A percentile compares a stretch with the other conserved stretches of the same genome.
These are phyloP conservation scores for Phylloscopus trochiloides DNA, from an alignment of 2,113 vertebrate species.

Conservation along the genomic window DNA sequence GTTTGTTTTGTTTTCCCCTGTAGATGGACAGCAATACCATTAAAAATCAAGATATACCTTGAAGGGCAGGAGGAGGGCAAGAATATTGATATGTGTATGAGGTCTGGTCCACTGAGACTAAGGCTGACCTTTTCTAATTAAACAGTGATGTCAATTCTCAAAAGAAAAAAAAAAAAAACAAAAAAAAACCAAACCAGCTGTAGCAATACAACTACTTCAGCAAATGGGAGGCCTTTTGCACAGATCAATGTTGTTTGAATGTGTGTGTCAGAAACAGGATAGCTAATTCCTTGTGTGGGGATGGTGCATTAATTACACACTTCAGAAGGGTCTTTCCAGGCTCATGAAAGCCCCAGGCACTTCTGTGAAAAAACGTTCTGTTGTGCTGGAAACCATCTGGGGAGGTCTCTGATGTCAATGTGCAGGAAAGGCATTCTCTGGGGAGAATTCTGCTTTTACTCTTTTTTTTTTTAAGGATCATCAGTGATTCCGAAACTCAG, in stretches of 20 bases:
- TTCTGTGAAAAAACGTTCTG: background rate
- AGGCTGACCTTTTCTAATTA: constrained; percentile 41
- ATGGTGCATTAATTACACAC: constrained; percentile 44
- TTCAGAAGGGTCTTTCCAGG: background rate
- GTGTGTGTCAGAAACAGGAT: constrained; percentile 32
- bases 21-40: background rate
- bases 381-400: constrained; percentile 13
- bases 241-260: background rate
- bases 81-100: background rate
- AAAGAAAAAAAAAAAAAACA: background rate
- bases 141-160: constrained; percentile 27
- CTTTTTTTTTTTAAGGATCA: background rate
- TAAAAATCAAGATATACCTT: background rate
- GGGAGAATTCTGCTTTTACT: background rate
- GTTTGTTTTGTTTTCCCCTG: background rate
- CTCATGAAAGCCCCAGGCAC: background rate
- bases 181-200: constrained; percentile 26
- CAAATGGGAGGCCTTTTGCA: background rate
- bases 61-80: background rate
- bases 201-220: constrained; percentile 14
- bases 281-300: background rate
- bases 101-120: background rate
- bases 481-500: background rate
- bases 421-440: background rate
- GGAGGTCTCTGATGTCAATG: background rate